Conservation (phyloP, 23 tunicate species). For the Styela clava region DNA sequence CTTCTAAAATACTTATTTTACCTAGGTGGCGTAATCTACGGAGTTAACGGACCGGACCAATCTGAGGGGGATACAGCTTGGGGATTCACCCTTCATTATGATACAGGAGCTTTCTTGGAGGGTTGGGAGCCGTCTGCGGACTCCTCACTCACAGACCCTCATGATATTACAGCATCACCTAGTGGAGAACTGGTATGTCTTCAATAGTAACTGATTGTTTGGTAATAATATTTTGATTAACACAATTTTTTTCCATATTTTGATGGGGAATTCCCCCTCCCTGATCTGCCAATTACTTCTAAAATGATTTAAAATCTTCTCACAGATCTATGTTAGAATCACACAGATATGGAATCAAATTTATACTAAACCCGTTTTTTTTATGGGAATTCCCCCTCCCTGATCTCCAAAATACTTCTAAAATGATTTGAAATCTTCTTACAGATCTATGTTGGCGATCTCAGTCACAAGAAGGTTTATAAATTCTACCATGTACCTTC, state of each 20-base stretch:
- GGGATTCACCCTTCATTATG: constrained; percentile 60
- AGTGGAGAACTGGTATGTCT: constrained; percentile 36
- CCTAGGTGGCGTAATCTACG: constrained; percentile 53
- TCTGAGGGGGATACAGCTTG: constrained; percentile 8
- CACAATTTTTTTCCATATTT: too few species aligned
- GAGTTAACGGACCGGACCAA: constrained; percentile 47
- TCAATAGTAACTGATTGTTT: neutral
- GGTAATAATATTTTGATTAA: too few species aligned
- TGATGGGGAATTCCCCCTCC: too few species aligned
- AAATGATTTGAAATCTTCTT: too few species aligned
- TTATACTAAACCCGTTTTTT: too few species aligned
- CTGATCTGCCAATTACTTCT: too few species aligned
- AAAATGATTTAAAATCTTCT: too few species aligned
- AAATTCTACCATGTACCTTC: constrained; percentile 35
- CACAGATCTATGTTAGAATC: too few species aligned
- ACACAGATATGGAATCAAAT: too few species aligned
- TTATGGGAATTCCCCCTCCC: too few species aligned
- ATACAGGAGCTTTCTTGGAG: constrained; percentile 38
- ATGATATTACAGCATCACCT: constrained; percentile 71
- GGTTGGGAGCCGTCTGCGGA: constrained; percentile 52
- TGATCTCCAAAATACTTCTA: too few species aligned
- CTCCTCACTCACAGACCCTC: constrained; percentile 34
- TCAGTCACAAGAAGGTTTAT: constrained; percentile 28
- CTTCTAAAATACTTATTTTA: too few species aligned
- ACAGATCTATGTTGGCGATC: constrained; percentile 28